Evolutionary conservation across 2,113 vertebrate genomes (phyloP), one percentile per base, ranked within the genome.

Genomic region (Ammodytes dubius): DNA sequence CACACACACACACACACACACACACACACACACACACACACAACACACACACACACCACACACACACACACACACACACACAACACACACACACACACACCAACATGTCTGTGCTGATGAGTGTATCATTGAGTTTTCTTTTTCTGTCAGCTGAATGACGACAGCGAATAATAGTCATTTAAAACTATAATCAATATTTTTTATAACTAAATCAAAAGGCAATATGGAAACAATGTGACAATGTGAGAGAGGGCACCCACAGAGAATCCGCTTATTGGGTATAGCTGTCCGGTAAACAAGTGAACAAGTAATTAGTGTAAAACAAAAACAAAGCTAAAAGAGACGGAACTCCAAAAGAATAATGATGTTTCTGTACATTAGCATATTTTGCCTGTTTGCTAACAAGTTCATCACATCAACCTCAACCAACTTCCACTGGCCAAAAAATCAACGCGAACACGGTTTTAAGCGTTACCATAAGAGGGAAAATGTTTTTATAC

Each of bases 101-200:
- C n/a, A n/a, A n/a, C n/a, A n/a, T n/a, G 12, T 19, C 57, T 57
- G 42, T 50, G 50, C 37, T 67, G 57, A 57, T 69, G 47, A 75
- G 11, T 39, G 15, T 40, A 9, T 57, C 57, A 40, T 53, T 13
- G 11, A 8, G 13, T 67, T 64, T 69, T 82, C 61, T 72, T 54
- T 37, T 63, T 77, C 81, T 81, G 54, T 49, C 71, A 53, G 56
- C 5, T 70, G 46, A 52, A 67, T 27, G 19, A 74, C 72, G 39
- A 74, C 57, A 81, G 9, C 6, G 0, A 17, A 61, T 19, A 76
- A 10, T 13, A 45, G 14, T 37, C 12, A 40, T 86, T 46, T 63
- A 9, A 53, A 0, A 5, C 19, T n/a, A 8, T 45, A 9, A 17
- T 17, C 1, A 0, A 46, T n/a, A 53, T 12, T 69, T 49, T 19